A percentile compares a stretch with the other conserved stretches of the same genome.
Conservation (phyloP, 2,797 vertebrate genomes). For the Pangasius djambal region DNA sequence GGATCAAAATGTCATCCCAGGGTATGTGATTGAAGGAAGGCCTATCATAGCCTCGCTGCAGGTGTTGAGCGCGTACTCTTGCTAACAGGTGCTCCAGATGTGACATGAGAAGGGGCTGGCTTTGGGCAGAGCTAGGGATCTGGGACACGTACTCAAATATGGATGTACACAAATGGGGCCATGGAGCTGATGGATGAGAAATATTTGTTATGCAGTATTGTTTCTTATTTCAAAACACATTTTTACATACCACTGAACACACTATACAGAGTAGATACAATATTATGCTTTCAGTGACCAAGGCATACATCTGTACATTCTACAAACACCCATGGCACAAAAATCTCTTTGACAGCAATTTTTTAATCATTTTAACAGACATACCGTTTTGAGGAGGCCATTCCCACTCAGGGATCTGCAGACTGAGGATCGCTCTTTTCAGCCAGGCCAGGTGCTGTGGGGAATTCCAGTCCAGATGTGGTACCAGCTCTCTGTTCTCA, state of each 20-base stretch:
- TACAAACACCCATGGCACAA: not conserved
- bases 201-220: not conserved
- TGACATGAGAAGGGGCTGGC: constrained; percentile 86
- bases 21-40: constrained; percentile 79
- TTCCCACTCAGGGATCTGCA: constrained; percentile 87
- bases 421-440: constrained; percentile 80
- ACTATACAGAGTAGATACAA: not conserved
- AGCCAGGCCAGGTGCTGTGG: constrained; percentile 85
- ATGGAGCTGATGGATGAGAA: constrained; percentile 76
- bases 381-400: constrained; percentile 75
- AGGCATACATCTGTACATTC: not conserved
- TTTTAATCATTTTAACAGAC: not conserved
- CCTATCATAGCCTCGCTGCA: constrained; percentile 21
- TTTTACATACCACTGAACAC: not conserved
- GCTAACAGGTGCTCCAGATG: constrained; percentile 85
- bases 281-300: not conserved
- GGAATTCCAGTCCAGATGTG: constrained; percentile 86
- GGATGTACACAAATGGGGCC: constrained; percentile 81
- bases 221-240: not conserved
- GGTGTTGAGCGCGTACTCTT: constrained; percentile 69
- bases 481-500: constrained; percentile 76
- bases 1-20: constrained; percentile 85
- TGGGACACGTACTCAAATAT: constrained; percentile 81
- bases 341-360: not conserved
- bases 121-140: constrained; percentile 76